Percentiles rank a stretch among this genome's conserved stretches.
Conservation (phyloP, 2,113 vertebrate genomes). For the Elephas maximus region DNA sequence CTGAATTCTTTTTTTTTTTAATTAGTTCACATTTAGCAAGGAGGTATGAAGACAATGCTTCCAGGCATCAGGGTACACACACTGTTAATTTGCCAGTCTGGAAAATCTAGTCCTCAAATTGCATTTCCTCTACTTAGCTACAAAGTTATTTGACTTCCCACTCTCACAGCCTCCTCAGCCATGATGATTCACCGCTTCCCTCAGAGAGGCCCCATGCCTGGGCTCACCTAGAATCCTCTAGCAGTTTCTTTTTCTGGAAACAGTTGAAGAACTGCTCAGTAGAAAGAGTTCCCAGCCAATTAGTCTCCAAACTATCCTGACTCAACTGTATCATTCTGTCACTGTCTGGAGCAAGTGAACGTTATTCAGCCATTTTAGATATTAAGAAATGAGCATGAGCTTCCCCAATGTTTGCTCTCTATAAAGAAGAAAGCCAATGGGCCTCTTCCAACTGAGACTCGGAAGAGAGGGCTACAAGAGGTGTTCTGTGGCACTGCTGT, state of each 20-base stretch:
- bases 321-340: neutral
- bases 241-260: conserved; percentile 36
- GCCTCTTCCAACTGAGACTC: neutral
- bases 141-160: neutral
- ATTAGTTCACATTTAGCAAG: conserved; percentile 73
- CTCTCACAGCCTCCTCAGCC: neutral
- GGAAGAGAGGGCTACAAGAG: neutral
- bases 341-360: neutral
- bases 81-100: neutral
- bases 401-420: neutral
- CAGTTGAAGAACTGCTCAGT: neutral
- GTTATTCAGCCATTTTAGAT: neutral
- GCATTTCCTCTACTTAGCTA: neutral
- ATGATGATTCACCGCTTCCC: neutral
- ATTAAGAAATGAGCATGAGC: neutral
- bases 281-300: neutral
- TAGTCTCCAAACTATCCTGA: conserved; percentile 17
- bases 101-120: neutral
- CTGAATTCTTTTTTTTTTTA: conserved; percentile 67
- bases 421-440: neutral
- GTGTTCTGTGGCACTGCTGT: neutral
- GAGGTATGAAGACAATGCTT: conserved; percentile 8
- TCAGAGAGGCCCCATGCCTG: neutral
- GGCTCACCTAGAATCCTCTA: neutral
- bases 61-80: conserved; percentile 2